A percentile compares a stretch with the other conserved stretches of the same genome.
These are phyloP conservation scores for Sciurus niger DNA, from an alignment of 2,113 vertebrate species.

Conservation along the genomic window DNA sequence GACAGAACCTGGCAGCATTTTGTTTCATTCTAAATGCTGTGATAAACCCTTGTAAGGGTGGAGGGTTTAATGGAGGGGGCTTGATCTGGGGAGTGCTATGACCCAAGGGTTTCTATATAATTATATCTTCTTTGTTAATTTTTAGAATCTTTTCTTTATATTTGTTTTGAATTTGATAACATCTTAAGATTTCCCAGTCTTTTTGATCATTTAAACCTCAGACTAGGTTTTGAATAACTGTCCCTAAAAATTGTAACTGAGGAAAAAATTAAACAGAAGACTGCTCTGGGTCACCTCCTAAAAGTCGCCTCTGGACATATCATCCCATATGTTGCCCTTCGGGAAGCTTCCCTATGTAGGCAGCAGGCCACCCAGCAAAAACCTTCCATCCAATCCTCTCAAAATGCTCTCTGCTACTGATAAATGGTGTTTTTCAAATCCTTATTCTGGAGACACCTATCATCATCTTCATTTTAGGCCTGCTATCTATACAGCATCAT, in stretches of 20 bases:
- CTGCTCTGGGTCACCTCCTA: not conserved
- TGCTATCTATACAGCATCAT: not conserved
- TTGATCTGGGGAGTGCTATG: not conserved
- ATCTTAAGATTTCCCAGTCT: too few relatives aligned
- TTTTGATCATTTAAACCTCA: not conserved
- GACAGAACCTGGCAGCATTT: not conserved
- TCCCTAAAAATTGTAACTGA: slow-evolving; percentile 42
- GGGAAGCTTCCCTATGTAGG: not conserved
- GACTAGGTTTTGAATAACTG: not conserved
- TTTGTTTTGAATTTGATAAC: not conserved
- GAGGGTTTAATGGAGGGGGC: not conserved
- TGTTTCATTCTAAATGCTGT: not conserved
- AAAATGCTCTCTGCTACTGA: not conserved
- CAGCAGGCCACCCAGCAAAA: not conserved
- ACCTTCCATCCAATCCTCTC: not conserved
- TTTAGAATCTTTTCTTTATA: not conserved
- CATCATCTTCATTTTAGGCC: not conserved
- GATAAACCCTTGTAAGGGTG: not conserved
- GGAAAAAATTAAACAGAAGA: not conserved
- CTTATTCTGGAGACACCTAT: not conserved
- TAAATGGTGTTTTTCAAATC: not conserved
- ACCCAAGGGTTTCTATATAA: not conserved
- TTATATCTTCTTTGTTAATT: not conserved
- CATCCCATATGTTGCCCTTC: not conserved
- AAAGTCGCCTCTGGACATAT: not conserved